Base-by-base conservation (phyloP, 2,113 vertebrate species). In the Guaruba guarouba region DNA sequence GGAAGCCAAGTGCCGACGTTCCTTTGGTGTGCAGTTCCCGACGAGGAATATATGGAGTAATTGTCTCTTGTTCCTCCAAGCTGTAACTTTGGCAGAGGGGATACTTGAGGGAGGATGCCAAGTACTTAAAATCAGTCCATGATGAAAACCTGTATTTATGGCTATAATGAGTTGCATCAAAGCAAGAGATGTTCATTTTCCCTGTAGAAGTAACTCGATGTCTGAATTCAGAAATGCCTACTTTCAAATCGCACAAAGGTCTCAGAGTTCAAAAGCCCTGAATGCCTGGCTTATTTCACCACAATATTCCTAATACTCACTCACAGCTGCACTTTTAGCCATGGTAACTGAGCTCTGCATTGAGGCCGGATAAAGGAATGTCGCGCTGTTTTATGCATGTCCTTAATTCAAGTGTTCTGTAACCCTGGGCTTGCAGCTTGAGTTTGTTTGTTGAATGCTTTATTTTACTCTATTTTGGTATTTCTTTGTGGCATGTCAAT, bases 31-130 rank as follows among this genome's bases (percentile, higher is more conserved):
- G 6, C 59, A 15, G 57, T 67, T 94, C 95, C 95, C n/a, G 28
- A 94, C 54, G 27, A 96, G 92, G 78, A 88, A 89, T 75, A 79
- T 44, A 69, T 24, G 73, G 57, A 84, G 95, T 43, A 52, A 95
- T 97, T 96, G 88, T 95, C 94, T 97, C 96, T 28, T 94, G 57
- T 95, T 97, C 93, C 95, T 97, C 91, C 86, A 74, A 88, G 84
- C 91, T 94, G 68, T 67, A 80, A 52, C 80, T 97, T 74, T 95
- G 95, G 95, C 94, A 86, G 44, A 23, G 89, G 74, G 92, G 90
- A 86, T 79, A n/a, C 79, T 88, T 41, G 59, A 92, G 73, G n/a
- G 61, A 80, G 76, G 44, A 18, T 41, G 91, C 94, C 92, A 97
- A 93, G 64, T 46, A 84, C 88, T 97, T 76, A 91, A 97, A 96